phyloP scores from a whole-genome alignment of 2,113 vertebrate species.

The Limanda limanda region DNA sequence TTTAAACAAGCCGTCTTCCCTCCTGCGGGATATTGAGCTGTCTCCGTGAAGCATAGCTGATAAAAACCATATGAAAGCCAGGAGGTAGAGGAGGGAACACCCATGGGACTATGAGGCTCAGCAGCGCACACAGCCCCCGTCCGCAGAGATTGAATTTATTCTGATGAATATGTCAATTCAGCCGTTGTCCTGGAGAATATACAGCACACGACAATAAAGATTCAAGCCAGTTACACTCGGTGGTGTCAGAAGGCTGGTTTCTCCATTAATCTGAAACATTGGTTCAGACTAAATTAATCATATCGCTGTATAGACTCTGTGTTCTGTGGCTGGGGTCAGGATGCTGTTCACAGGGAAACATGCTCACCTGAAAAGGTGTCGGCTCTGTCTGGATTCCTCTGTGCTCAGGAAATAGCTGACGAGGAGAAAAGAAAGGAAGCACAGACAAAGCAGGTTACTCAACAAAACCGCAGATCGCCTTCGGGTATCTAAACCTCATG shows the following conservation, averaged over 20 bases:
- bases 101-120: constrained; percentile 15
- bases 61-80: constrained; percentile 58
- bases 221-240: neutral
- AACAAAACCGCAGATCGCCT: constrained; percentile 23
- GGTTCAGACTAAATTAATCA: neutral
- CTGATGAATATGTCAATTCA: constrained; percentile 51
- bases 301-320: neutral
- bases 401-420: constrained; percentile 86
- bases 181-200: constrained; percentile 29
- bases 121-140: neutral
- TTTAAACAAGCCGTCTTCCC: constrained; percentile 40
- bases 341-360: neutral
- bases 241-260: fast-evolving
- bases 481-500: neutral
- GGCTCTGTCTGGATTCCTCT: constrained; percentile 82
- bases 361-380: constrained; percentile 86
- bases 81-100: constrained; percentile 42
- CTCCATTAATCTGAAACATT: neutral
- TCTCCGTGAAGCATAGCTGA: constrained; percentile 36
- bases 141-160: constrained; percentile 18
- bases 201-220: constrained; percentile 3
- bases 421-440: constrained; percentile 27
- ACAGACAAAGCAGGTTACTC: constrained; percentile 43
- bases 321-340: neutral
- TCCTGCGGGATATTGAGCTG: constrained; percentile 19